Percentiles rank a stretch among this genome's conserved stretches.
Evolutionary conservation across 2,113 vertebrate genomes (phyloP).

Genomic region (Microcebus murinus): DNA sequence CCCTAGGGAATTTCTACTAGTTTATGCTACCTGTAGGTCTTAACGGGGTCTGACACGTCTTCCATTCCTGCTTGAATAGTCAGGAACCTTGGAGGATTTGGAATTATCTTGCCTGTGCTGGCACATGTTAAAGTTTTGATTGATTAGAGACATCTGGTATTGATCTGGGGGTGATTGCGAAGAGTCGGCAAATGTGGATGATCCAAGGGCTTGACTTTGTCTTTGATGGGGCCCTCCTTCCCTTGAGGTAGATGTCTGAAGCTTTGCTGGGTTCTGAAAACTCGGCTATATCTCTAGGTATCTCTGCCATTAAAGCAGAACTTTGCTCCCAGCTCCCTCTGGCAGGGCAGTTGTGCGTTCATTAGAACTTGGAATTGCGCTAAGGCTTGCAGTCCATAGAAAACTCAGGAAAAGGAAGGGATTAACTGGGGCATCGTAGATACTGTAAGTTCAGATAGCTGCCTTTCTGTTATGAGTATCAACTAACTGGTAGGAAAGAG

Average conservation of each 20-base stretch:
- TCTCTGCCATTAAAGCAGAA: background rate
- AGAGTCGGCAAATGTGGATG: background rate
- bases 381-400: background rate
- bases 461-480: background rate
- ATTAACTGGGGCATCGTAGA: background rate
- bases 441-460: background rate
- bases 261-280: background rate
- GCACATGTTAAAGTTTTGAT: background rate
- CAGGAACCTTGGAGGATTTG: background rate
- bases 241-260: background rate
- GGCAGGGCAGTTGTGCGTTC: background rate
- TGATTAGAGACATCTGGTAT: background rate
- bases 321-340: rapidly evolving
- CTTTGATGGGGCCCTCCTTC: background rate
- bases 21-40: background rate
- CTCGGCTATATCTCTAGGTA: background rate
- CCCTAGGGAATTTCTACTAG: background rate
- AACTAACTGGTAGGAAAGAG: background rate
- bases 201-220: background rate
- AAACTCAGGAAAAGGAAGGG: background rate
- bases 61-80: background rate
- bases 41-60: background rate
- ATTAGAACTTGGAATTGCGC: rapidly evolving
- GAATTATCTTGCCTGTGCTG: background rate
- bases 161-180: background rate